Base-by-base conservation (phyloP, 2,797 vertebrate species). In the Pelodytes ibericus region DNA sequence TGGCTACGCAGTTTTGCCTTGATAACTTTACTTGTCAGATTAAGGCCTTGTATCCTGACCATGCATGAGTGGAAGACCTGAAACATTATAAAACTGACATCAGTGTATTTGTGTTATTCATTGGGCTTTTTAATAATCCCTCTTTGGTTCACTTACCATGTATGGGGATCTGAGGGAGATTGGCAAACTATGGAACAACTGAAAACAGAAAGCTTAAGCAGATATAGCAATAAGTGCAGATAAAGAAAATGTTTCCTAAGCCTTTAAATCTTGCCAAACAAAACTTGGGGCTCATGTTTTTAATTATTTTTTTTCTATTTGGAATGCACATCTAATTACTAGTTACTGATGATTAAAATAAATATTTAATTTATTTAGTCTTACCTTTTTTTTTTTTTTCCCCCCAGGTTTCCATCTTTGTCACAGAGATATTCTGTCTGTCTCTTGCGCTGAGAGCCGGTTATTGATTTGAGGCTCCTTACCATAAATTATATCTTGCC, bases 391-490 rank as follows among this genome's bases (percentile, higher is more conserved):
- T 56, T 58, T 58, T n/a, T n/a, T n/a, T n/a, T n/a, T n/a, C n/a
- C n/a, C n/a, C n/a, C 56, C 27, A 58, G 24, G 24, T 58, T 58
- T 58, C 56, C 24, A 26, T 58, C 56, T 26, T 15, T 58, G 24
- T 27, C 25, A 15, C 56, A 58, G 18, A 58, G 26, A 29, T 18
- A 2, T 58, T 58, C 56, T 9, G 24, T 58, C 56, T 58, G 56
- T 58, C 56, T 58, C 56, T 58, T 3, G 26, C 25, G 13, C 56
- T 58, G 56, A 58, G 56, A 29, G 56, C 56, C 26, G 25, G 11
- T 27, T 58, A 58, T 58, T 58, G 56, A 58, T 58, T 58, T 26
- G 56, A 58, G 56, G 56, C 56, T 58, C 56, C 25, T 26, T 58
- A 58, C 10, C 11, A 26, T 58, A 58, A 58, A 58, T 58, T 26